Evolutionary conservation across 1,140 invertebrate species (phyloP).

Genomic region (Tachypleus tridentatus): DNA sequence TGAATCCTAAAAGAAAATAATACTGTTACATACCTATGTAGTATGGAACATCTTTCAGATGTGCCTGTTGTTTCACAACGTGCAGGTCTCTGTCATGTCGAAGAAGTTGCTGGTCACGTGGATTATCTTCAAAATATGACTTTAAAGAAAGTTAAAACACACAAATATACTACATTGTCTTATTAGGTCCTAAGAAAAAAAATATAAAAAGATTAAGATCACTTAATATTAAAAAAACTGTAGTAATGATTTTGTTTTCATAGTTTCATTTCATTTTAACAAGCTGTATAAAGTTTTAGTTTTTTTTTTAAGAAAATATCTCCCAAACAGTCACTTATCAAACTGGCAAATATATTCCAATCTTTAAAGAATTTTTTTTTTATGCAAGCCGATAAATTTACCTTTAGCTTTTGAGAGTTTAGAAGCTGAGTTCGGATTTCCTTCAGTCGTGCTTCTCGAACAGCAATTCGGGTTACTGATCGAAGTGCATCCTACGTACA

Average conservation of each 20-base stretch:
- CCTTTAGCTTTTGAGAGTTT: conserved; percentile 84
- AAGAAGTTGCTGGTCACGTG: conserved; percentile 72
- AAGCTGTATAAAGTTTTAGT: not conserved
- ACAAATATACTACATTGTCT: conserved; percentile 6
- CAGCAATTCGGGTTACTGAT: conserved; percentile 80
- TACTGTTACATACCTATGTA: conserved; percentile 49
- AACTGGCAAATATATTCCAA: too few species aligned
- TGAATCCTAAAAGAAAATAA: too few species aligned
- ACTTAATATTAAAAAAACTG: too few species aligned
- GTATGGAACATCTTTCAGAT: conserved; percentile 84
- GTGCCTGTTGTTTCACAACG: conserved; percentile 65
- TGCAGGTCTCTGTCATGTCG: conserved; percentile 84
- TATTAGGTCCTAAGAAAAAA: too few species aligned
- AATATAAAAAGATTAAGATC: too few species aligned
- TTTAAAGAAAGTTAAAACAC: conserved; percentile 29
- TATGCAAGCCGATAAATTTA: conserved; percentile 25
- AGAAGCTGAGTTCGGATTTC: conserved; percentile 93
- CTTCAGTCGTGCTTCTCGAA: conserved; percentile 81
- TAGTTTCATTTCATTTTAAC: too few species aligned
- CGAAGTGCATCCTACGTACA: conserved; percentile 64
- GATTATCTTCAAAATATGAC: conserved; percentile 91
- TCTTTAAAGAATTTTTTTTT: too few species aligned
- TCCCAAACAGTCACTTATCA: too few species aligned
- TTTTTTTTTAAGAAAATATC: conserved; percentile 5
- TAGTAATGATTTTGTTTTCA: too few species aligned